phyloP scores from a whole-genome alignment of 2,113 vertebrate species.

The Mormyrus iriodes region DNA sequence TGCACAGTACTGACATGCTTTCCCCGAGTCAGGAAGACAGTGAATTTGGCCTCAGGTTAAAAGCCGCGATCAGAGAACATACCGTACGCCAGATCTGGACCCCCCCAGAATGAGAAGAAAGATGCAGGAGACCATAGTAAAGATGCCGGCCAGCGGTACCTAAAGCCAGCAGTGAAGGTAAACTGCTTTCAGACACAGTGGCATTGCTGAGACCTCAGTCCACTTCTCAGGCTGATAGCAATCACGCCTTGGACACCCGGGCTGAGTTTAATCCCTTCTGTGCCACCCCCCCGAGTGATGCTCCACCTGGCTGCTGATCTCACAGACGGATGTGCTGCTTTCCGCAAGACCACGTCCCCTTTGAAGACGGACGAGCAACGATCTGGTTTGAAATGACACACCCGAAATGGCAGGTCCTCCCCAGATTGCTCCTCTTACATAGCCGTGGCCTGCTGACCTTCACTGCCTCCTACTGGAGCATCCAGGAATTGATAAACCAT shows the following conservation, averaged over 20 bases:
- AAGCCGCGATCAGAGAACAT: neutral
- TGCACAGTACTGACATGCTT: neutral
- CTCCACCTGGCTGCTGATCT: neutral
- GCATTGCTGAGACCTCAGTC: neutral
- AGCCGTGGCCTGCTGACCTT: neutral
- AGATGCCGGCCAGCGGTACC: neutral
- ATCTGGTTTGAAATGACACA: neutral
- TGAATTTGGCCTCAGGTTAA: conserved; percentile 8
- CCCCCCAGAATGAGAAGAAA: neutral
- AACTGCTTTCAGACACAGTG: neutral
- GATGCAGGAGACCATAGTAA: neutral
- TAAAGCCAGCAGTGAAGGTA: neutral
- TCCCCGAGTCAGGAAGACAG: conserved; percentile 8
- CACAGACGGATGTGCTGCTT: neutral
- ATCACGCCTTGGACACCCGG: neutral
- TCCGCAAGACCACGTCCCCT: neutral
- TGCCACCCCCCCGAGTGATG: neutral
- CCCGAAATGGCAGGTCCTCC: neutral
- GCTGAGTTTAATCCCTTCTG: neutral
- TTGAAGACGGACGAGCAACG: neutral
- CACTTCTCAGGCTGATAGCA: neutral
- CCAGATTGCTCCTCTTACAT: neutral
- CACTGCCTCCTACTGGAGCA: neutral
- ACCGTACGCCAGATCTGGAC: neutral
- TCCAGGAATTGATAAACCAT: neutral